Base-by-base conservation (phyloP, 2,888 invertebrate species). In the Noctua pronuba region DNA sequence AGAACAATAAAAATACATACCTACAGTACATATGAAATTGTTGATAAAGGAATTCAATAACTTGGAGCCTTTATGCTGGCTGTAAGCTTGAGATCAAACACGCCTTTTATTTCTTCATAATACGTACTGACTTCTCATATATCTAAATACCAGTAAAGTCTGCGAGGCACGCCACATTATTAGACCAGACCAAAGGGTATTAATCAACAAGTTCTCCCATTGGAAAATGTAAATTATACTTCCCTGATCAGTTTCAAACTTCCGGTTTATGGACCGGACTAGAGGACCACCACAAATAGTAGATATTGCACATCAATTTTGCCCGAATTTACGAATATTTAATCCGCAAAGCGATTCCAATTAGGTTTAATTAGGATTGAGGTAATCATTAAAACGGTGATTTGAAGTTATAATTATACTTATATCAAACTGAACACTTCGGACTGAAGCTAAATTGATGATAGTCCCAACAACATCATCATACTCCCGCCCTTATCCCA, bases 31-130 rank as follows among this genome's bases (percentile, higher is more conserved):
- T 44, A 67, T 68, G 46, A 66, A 62, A 75, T 80, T 80, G 79
- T 84, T 82, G 77, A 75, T 68, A 80, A 73, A 85, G 79, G 80
- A 87, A 87, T 87, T 82, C 87, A 86, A 87, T 87, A 87, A 85
- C 78, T 87, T 75, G 82, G 71, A 81, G 73, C 73, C 67, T 79
- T 72, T 64, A 83, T 60, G 75, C 66, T 82, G 70, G 75, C 78
- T 85, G 73, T 72, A 71, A 79, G 77, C 68, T 73, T 60, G 70
- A 79, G 38, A 86, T 87, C 77, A 77, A 87, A 87, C 85, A 85
- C 73, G 79, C 66, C 70, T 80, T 86, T 77, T 79, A 86, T 86
- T 83, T 49, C 31, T 75, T 74, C n/a, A 49, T 62, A 73, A 10
- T n/a, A 55, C 13, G 6, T 28, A n/a, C 8, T 38, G 16, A 35